Base-by-base conservation (phyloP, 2,888 invertebrate species). In the Amphimallon solstitiale region DNA sequence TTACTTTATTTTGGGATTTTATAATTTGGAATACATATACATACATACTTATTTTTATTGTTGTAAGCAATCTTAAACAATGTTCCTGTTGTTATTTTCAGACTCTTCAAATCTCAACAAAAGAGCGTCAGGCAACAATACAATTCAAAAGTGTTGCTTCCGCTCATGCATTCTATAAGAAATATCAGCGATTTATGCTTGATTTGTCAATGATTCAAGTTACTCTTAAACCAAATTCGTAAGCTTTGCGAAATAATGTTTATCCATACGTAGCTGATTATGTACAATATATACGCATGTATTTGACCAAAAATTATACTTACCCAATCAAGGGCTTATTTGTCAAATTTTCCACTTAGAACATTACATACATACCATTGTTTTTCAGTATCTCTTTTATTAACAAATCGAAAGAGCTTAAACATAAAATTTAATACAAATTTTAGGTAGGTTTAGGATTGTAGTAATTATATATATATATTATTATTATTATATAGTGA, bases 111-210 rank as follows among this genome's bases (percentile, higher is more conserved):
- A 78, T 82, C 79, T 77, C 79, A 68, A 75, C 78, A 71, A 75
- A 77, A 72, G 78, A 79, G 74, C 78, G 80, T 68, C 79, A 80
- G 74, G 81, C 81, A 75, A 85, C 84, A 70, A 84, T 86, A 73
- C 81, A 83, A 71, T 86, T 86, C 81, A 84, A 84, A 79, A 85
- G 84, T 70, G 83, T 85, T 76, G 83, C 84, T 69, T 84, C 85
- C 69, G 86, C 86, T 72, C 82, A 83, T 78, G 82, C 83, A 68
- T 86, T 86, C 82, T 85, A 82, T 80, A 85, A 85, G 79, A 85
- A 84, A 79, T 86, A 85, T 76, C 85, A 85, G 71, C 84, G 85
- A 49, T 84, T 84, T 81, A 85, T 85, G 83, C 81, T 86, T 66
- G 86, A 86, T 77, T 78, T 85, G 60, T 86, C 86, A 68, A 79